Percentiles rank a stretch among this genome's conserved stretches.
These are phyloP conservation scores for Trachymyrmex septentrionalis DNA, from an alignment of 1,140 invertebrate species.

Conservation along the genomic window DNA sequence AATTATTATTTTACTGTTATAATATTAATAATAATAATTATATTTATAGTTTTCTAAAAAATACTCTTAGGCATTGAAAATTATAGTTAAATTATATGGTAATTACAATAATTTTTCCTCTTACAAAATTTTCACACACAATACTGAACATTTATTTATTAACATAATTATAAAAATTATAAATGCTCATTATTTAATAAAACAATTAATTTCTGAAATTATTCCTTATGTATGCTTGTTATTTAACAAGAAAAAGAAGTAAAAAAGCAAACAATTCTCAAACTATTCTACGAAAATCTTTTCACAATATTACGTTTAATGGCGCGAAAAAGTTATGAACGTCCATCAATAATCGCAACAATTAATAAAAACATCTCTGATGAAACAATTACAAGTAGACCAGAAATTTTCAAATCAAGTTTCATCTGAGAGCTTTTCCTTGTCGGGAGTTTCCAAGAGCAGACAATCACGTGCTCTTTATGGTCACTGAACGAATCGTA, in stretches of 20 bases:
- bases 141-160: not conserved
- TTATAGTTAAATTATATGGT: too few relatives aligned
- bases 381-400: slow-evolving; percentile 15
- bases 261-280: not conserved
- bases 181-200: not conserved
- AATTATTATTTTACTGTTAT: too few relatives aligned
- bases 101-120: too few relatives aligned
- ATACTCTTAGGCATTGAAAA: too few relatives aligned
- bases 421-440: slow-evolving; percentile 7
- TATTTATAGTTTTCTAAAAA: too few relatives aligned
- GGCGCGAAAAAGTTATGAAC: not conserved
- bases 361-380: not conserved
- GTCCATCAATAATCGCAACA: not conserved
- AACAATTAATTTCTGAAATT: not conserved
- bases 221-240: not conserved
- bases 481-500: slow-evolving; percentile 46
- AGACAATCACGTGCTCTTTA: slow-evolving; percentile 53
- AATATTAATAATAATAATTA: too few relatives aligned
- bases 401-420: slow-evolving; percentile 22
- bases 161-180: not conserved
- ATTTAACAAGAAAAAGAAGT: not conserved
- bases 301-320: not conserved
- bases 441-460: not conserved
- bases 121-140: not conserved
- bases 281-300: not conserved